phyloP scores from a whole-genome alignment of 2,888 invertebrate genomes.

The Drosophila phalerata region DNA sequence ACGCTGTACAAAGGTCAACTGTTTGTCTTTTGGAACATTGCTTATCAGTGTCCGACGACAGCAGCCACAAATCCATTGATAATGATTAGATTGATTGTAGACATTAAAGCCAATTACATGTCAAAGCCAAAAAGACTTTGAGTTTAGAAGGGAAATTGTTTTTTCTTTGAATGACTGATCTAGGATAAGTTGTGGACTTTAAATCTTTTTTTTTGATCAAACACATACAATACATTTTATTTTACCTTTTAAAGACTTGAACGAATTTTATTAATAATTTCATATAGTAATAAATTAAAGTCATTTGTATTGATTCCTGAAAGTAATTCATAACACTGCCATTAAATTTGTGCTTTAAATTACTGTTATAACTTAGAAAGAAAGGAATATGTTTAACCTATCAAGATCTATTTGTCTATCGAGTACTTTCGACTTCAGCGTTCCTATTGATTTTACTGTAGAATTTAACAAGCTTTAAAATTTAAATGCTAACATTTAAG shows the following conservation, averaged over 20 bases:
- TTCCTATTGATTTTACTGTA: not conserved
- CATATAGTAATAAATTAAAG: too few species aligned
- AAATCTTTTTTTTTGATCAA: too few species aligned
- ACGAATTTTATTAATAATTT: too few species aligned
- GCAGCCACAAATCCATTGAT: conserved; percentile 42
- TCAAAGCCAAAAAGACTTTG: conserved; percentile 13
- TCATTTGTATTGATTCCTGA: too few species aligned
- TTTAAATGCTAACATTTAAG: not conserved
- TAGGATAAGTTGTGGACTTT: too few species aligned
- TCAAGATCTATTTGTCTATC: not conserved
- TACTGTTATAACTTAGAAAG: not conserved
- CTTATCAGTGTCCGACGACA: conserved; percentile 57
- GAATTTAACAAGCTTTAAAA: not conserved
- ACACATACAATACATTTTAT: too few species aligned
- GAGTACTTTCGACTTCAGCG: not conserved
- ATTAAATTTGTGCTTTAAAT: too few species aligned
- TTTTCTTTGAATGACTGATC: not conserved
- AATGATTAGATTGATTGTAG: conserved; percentile 37
- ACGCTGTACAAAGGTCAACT: conserved; percentile 56
- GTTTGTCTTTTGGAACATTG: conserved; percentile 8
- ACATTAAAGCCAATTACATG: conserved; percentile 39
- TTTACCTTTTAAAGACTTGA: too few species aligned
- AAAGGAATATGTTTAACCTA: not conserved
- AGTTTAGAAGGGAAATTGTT: not conserved
- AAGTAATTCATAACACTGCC: too few species aligned